A percentile compares a stretch with the other conserved stretches of the same genome.
Conservation (phyloP, 1,140 invertebrate genomes). For the Antheraea mylitta region DNA sequence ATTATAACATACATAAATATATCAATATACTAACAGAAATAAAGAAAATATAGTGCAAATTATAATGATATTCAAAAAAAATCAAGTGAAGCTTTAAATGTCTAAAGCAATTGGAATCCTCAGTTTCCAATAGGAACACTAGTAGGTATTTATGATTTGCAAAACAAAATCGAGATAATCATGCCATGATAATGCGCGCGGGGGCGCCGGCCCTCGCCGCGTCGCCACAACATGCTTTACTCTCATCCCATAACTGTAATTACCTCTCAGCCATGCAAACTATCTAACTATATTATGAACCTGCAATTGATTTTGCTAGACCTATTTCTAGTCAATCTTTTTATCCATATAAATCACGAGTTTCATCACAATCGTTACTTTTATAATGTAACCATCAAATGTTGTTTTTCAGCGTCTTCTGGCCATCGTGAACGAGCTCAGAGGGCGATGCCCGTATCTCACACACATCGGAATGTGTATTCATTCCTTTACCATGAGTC, state of each 20-base stretch:
- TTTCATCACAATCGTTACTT: background rate
- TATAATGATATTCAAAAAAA: too few relatives aligned
- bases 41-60: too few relatives aligned
- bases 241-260: conserved; percentile 40
- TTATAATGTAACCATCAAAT: background rate
- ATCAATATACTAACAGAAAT: too few relatives aligned
- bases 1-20: too few relatives aligned
- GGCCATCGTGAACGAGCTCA: background rate
- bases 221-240: conserved; percentile 33
- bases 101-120: background rate
- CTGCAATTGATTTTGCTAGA: too few relatives aligned
- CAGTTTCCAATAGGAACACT: conserved; percentile 13
- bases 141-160: conserved; percentile 7
- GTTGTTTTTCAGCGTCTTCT: background rate
- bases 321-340: too few relatives aligned
- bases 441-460: background rate
- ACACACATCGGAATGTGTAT: background rate
- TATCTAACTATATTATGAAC: background rate
- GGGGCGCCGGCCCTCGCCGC: background rate
- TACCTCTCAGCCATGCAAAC: background rate
- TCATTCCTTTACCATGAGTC: background rate
- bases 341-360: too few relatives aligned
- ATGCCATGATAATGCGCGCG: conserved; percentile 8
- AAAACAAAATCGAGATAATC: conserved; percentile 7
- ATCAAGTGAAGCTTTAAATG: too few relatives aligned